Base-by-base conservation (phyloP, 2,113 vertebrate genomes). In the Cynocephalus volans region DNA sequence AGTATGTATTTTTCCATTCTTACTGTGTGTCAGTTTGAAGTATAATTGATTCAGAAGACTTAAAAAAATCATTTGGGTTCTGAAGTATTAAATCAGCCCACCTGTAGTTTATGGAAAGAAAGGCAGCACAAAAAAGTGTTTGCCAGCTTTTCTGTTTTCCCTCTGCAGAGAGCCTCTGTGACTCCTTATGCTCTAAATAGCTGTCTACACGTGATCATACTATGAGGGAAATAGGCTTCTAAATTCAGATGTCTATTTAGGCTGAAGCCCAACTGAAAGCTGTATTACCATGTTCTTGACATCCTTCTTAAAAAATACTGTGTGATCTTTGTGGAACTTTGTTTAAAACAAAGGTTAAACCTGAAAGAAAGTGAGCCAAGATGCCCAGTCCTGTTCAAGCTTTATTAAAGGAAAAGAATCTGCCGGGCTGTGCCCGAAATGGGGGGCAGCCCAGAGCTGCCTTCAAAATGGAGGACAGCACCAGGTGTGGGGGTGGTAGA, bases 1-100 rank as follows among this genome's bases (percentile, higher is more conserved):
- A 95, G 98, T 98, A 98, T 98, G 98, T 99, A 99, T 96, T 98
- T 98, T 98, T 99, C 98, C 87, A 96, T 98, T 98, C 98, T 98
- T 99, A 98, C 97, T 98, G 98, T 98, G 96, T 96, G 95, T 98
- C 96, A 88, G 98, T 97, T 98, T 97, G 98, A 98, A 98, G 96
- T 98, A 48, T 60, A 36, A 50, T 50, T 64, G 33, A 76, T 90
- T 12, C 15, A 82, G 65, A 79, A 96, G 65, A 90, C 73, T 54
- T 72, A 26, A 67, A 69, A 79, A 14, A 33, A 56, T 58, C 48
- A 67, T 41, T 80, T 83, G 28, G 54, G 12, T 33, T 93, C 64
- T 58, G 24, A 2, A 52, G 12, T 77, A 73, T 65, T 52, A 82
- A 64, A 65, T 56, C 41, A 86, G 8, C 50, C 67, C 13, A 52